Base-by-base conservation (phyloP, 2,888 invertebrate genomes). In the Athrips mouffetella region DNA sequence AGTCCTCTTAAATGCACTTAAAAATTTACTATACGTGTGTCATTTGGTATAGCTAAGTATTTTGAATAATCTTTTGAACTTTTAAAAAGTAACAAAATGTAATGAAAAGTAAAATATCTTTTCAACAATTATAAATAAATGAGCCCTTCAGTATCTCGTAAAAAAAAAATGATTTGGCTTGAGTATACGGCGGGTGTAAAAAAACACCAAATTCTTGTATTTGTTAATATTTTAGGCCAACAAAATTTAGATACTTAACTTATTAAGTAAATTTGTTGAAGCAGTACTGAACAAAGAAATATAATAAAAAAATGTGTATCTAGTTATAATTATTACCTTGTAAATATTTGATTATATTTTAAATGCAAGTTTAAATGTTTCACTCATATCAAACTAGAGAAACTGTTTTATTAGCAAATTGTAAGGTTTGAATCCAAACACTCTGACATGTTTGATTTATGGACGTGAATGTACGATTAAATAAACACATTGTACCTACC, bases 311-410 rank as follows among this genome's bases (percentile, higher is more conserved):
- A 67, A 69, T 70, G 68, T 67, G 70, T 76, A 71, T 66, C 61
- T 80, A 80, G 74, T 68, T 71, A 72, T 76, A 74, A 71, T 62
- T 60, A 76, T 72, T 63, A 70, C 62, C 67, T 70, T 87, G 85
- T 85, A 86, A 80, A 86, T 86, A 81, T 58, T 74, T 76, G 73
- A 71, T 75, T 82, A 85, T 85, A 81, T 83, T 87, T 82, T 80
- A 37, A 80, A 84, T 76, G 77, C 86, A n/a, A n/a, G n/a, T n/a
- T n/a, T n/a, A 67, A 80, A 84, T 76, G 77, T 86, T 84, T 82
- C 76, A 80, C 80, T 86, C 85, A 85, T 86, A 86, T 86, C 85
- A 86, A 82, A 72, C 72, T 85, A 84, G 84, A 76, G 72, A 80
- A 76, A 74, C 76, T 74, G 82, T 80, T 82, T 80, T 80, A 77